These are phyloP conservation scores for Laupala kohalensis DNA, from an alignment of 1,140 invertebrate genomes.

Conservation along the genomic window DNA sequence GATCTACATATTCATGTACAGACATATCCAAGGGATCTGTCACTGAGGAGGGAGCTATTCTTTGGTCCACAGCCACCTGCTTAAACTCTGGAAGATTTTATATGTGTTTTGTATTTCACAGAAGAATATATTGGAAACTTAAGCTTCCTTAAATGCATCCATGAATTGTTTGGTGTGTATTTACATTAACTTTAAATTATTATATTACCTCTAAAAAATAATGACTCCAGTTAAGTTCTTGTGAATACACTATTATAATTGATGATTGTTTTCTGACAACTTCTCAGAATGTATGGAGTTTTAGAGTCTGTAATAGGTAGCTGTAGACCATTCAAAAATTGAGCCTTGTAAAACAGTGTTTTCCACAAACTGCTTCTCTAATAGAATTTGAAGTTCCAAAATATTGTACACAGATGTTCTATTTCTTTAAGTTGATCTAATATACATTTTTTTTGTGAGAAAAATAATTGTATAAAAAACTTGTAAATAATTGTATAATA, in stretches of 20 bases:
- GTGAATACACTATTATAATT: background rate
- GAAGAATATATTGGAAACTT: too few relatives aligned
- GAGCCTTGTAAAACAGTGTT: background rate
- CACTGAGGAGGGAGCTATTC: background rate
- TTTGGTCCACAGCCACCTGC: background rate
- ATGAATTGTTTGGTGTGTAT: background rate
- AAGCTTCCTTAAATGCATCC: too few relatives aligned
- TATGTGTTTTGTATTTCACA: too few relatives aligned
- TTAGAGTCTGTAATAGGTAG: background rate
- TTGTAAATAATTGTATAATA: background rate
- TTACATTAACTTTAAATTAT: background rate
- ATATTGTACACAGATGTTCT: background rate
- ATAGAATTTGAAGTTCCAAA: background rate
- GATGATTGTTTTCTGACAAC: background rate
- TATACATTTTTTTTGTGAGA: background rate
- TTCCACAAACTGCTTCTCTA: background rate
- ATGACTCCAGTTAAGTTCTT: background rate
- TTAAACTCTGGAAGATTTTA: too few relatives aligned
- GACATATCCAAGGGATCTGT: slow-evolving; percentile 1
- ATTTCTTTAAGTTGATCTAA: background rate
- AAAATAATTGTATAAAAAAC: background rate
- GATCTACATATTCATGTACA: slow-evolving; percentile 7
- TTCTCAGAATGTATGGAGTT: too few relatives aligned
- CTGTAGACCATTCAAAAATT: background rate
- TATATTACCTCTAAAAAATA: background rate